Evolutionary conservation across 2,797 vertebrate species (phyloP).

Genomic region (Pseudochaenichthys georgianus): DNA sequence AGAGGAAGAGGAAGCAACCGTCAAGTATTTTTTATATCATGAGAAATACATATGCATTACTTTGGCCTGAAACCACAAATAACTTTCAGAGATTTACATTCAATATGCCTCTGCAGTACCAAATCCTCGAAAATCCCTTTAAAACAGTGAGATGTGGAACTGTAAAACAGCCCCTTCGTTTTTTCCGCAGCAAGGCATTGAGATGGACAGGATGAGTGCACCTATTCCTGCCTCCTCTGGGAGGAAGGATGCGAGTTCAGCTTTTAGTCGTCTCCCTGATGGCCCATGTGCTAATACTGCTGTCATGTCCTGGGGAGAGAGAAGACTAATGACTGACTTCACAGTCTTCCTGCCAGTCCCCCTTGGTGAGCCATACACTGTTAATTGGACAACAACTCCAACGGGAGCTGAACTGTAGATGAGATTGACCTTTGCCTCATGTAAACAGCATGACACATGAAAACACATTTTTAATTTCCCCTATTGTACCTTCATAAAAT

Average conservation of each 20-base stretch:
- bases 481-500: slow-evolving; percentile 12
- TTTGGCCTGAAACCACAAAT: not conserved
- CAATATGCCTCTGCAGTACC: not conserved
- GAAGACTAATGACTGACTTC: slow-evolving; percentile 80
- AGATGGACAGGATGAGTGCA: slow-evolving; percentile 60
- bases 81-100: not conserved
- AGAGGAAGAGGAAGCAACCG: not conserved
- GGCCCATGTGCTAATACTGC: slow-evolving; percentile 72
- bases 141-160: slow-evolving; percentile 16
- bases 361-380: slow-evolving; percentile 67
- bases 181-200: slow-evolving; percentile 35
- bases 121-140: slow-evolving; percentile 12
- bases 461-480: slow-evolving; percentile 27
- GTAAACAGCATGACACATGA: slow-evolving; percentile 62
- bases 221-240: slow-evolving; percentile 57
- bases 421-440: slow-evolving; percentile 62
- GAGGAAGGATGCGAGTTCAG: slow-evolving; percentile 72
- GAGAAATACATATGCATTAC: slow-evolving; percentile 11
- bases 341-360: slow-evolving; percentile 72
- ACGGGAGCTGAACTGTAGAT: slow-evolving; percentile 68
- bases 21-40: slow-evolving; percentile 1
- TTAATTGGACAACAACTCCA: slow-evolving; percentile 76
- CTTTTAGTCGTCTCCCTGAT: slow-evolving; percentile 68
- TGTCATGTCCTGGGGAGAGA: slow-evolving; percentile 78
- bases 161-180: slow-evolving; percentile 34